phyloP scores from a whole-genome alignment of 2,888 invertebrate genomes.

The Furcula furcula region DNA sequence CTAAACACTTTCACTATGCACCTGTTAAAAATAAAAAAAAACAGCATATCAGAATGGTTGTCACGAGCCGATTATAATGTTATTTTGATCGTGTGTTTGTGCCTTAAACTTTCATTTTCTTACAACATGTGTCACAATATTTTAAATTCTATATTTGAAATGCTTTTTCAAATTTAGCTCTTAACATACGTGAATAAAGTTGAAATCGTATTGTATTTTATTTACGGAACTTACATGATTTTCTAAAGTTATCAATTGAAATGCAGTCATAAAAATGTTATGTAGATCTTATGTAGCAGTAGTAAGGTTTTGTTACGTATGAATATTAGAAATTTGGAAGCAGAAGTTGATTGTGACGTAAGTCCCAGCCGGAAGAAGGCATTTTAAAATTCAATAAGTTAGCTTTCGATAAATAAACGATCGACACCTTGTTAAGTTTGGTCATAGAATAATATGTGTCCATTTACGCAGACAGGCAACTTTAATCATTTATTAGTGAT shows the following conservation, averaged over 20 bases:
- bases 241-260: not conserved
- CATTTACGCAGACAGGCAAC: too few species aligned
- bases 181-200: constrained; percentile 20
- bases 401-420: constrained; percentile 58
- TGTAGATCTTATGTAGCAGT: not conserved
- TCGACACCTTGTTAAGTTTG: constrained; percentile 59
- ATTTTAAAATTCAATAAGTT: constrained; percentile 63
- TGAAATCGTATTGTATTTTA: constrained; percentile 12
- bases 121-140: constrained; percentile 24
- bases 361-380: constrained; percentile 42
- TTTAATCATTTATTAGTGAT: too few species aligned
- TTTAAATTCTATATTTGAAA: constrained; percentile 1
- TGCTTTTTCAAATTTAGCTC: not conserved
- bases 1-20: constrained; percentile 1
- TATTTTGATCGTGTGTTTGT: constrained; percentile 16
- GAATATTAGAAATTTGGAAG: not conserved
- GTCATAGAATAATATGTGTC: constrained; percentile 55
- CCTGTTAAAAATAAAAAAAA: constrained; percentile 1
- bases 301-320: not conserved
- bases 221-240: not conserved
- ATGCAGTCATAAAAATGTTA: not conserved
- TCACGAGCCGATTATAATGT: constrained; percentile 8
- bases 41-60: not conserved
- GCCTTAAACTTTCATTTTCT: constrained; percentile 27
- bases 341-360: constrained; percentile 6